Evolutionary conservation across 2,113 vertebrate species (phyloP), one percentile per base, ranked within the genome.

Genomic region (Chlorocebus sabaeus): DNA sequence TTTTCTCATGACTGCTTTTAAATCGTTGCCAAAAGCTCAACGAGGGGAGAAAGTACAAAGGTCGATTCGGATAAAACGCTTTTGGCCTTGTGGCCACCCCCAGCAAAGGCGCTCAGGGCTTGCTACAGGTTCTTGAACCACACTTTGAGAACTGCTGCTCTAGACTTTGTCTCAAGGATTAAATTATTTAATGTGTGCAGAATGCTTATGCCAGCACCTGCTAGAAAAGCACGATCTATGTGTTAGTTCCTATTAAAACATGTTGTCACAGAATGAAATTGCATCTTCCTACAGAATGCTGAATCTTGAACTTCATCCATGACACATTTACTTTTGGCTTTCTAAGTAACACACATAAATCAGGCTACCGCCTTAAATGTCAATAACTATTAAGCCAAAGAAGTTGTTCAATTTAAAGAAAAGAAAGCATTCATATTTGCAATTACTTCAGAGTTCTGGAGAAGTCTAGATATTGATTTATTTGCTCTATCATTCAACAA

Each of bases 391-490:
- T 85, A 96, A 87, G 72, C 72, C 78, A 94, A n/a, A 93, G 50
- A 91, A 85, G 61, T 78, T 86, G 81, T 72, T 94, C 81, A 90
- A 67, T 85, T 89, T 88, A 95, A 92, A 94, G 83, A 83, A 85
- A 97, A 92, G 92, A 80, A 95, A 52, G 81, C 84, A 89, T 75
- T 94, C 72, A 52, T 70, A 85, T 52, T 96, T 96, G 76, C 78
- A 95, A 96, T 93, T 85, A 95, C 93, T 72, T 93, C 89, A 82
- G 45, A 96, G 89, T 84, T 95, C 76, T 91, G 84, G 35, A 75
- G 50, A 93, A 80, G 50, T 50, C 81, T 76, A 89, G 90, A 78
- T 97, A 96, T 96, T 89, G 78, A 95, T 85, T 93, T 91, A 92
- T 86, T 92, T 97, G 59, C 85, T 64, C 48, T 80, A 89, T 84